Base-by-base conservation (phyloP, 92 coral and sea anemone species). In the Palythoa heliodiscus region DNA sequence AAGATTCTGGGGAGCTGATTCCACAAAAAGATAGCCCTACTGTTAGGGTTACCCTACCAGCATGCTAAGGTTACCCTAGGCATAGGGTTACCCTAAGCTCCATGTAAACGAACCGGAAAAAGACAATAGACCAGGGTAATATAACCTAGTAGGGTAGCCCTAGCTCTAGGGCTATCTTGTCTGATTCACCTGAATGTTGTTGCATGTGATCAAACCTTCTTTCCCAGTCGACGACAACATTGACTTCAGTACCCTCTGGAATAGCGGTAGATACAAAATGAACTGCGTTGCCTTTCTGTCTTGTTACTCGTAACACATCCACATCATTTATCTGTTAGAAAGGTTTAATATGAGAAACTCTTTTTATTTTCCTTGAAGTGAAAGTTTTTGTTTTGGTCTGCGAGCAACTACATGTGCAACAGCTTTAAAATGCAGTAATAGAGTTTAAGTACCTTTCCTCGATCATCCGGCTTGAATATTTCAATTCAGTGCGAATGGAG, bases 171-270 rank as follows among this genome's bases (percentile, higher is more conserved):
- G 35, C 35, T 29, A 29, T 29, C 35, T 29, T 29, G 0, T 29
- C 35, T 29, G 35, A 11, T 72, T 7, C 50, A 94, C 99, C 99
- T 86, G 99, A 96, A 88, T 96, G 99, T 87, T 96, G 99, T 58
- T 96, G 99, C 99, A 96, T 96, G 88, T 96, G 99, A 82, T 96
- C 99, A 90, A 96, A 96, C 70, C 99, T 88, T 63, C 99, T 92
- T 52, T 75, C 77, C 99, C 99, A 96, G 83, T 96, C 97, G 22
- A 96, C 88, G 47, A 83, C 89, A 20, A 96, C 86, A 47, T 91
- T 74, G 29, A 88, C 99, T 52, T 92, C 98, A 74, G 90, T 78
- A 3, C 95, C 99, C 37, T 89, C 92, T 14, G 95, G 90, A 78
- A 96, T 79, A 50, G 82, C 89, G 60, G 91, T 89, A 23, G 66